These are phyloP conservation scores for Tetranychus urticae DNA, from an alignment of 1,140 invertebrate genomes.

Conservation along the genomic window DNA sequence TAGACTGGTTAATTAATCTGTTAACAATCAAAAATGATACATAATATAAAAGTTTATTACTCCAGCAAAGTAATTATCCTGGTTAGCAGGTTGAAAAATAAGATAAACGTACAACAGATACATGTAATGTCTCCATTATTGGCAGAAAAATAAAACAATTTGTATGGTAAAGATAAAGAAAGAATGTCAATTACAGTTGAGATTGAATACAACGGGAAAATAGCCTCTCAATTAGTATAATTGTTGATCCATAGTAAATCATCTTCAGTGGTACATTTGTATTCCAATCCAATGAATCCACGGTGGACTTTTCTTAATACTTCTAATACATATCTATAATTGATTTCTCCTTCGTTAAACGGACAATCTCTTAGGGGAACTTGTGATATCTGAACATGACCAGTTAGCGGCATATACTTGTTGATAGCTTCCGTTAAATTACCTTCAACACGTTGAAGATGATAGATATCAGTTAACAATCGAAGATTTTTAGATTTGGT, in stretches of 20 bases:
- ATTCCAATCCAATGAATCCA: neutral
- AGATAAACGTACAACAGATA: no score
- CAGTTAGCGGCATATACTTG: constrained; percentile 1
- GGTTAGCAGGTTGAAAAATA: no score
- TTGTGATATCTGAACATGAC: constrained; percentile 10
- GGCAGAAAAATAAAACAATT: no score
- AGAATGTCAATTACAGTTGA: no score
- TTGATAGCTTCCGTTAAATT: constrained; percentile 2
- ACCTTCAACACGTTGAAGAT: constrained; percentile 7
- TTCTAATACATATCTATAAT: constrained; percentile 6
- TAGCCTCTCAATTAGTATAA: neutral
- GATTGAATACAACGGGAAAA: no score
- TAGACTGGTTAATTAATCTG: no score
- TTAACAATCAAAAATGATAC: no score
- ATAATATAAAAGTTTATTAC: no score
- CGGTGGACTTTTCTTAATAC: neutral
- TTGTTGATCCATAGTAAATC: neutral
- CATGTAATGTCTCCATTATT: no score
- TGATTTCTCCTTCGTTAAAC: constrained; percentile 5
- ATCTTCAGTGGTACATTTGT: neutral
- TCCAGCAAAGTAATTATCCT: no score
- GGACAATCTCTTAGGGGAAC: constrained; percentile 6
- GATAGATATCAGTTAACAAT: constrained; percentile 8
- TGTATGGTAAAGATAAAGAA: no score
- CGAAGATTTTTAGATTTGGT: constrained; percentile 3